phyloP scores from a whole-genome alignment of 2,888 invertebrate species.

The Cataglyphis livida region DNA sequence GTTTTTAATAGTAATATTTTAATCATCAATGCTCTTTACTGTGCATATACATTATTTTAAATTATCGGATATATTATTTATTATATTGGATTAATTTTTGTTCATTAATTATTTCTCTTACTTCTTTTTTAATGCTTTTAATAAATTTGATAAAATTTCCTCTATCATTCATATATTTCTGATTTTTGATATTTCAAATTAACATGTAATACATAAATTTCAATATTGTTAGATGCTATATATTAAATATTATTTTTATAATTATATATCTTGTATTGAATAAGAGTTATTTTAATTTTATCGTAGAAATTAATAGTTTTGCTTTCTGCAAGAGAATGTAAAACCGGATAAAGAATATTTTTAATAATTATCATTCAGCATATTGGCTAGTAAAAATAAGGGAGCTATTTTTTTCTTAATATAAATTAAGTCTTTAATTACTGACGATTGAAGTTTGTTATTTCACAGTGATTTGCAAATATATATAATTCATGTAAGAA shows the following conservation, averaged over 20 bases:
- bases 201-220: not conserved
- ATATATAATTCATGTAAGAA: not conserved
- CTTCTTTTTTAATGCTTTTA: not conserved
- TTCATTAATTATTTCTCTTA: not conserved
- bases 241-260: not conserved
- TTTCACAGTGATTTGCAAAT: not conserved
- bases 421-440: not conserved
- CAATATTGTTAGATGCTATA: not conserved
- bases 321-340: not conserved
- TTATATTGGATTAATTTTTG: not conserved
- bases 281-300: not conserved
- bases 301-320: not conserved
- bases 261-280: not conserved
- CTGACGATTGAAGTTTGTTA: not conserved
- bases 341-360: not conserved
- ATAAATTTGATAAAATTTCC: not conserved
- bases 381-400: not conserved
- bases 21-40: not conserved
- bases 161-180: not conserved
- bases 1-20: conserved; percentile 5
- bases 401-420: not conserved
- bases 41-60: not conserved
- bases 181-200: not conserved
- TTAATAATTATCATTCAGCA: not conserved
- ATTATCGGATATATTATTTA: not conserved